A percentile compares a stretch with the other conserved stretches of the same genome.
These are phyloP conservation scores for Petrocephalus schoutedeni DNA, from an alignment of 2,797 vertebrate genomes.

Conservation along the genomic window DNA sequence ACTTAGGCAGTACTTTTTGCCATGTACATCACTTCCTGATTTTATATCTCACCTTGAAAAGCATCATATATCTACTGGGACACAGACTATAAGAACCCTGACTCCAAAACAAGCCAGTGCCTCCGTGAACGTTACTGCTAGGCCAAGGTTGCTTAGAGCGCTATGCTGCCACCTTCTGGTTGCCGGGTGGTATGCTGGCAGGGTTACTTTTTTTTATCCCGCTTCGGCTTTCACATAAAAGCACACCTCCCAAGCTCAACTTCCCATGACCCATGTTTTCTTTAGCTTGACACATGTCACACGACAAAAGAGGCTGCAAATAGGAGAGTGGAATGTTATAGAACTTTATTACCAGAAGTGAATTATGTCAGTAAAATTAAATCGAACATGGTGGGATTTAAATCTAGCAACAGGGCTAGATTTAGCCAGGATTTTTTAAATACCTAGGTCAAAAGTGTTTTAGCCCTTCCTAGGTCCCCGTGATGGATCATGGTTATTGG, in stretches of 20 bases:
- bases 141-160: not conserved
- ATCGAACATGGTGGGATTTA: too few species aligned
- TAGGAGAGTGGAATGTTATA: not conserved
- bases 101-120: not conserved
- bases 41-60: too few species aligned
- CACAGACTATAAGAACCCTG: not conserved
- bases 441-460: too few species aligned
- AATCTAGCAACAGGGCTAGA: too few species aligned
- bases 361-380: not conserved
- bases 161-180: not conserved
- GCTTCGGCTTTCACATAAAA: not conserved
- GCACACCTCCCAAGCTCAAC: not conserved
- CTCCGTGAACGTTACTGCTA: not conserved
- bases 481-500: too few species aligned
- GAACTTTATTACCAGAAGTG: not conserved
- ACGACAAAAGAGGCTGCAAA: not conserved
- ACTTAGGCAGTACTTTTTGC: not conserved
- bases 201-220: not conserved
- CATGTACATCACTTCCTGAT: too few species aligned
- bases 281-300: not conserved
- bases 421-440: too few species aligned
- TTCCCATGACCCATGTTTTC: not conserved
- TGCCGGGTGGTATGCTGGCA: not conserved
- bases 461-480: too few species aligned
- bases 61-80: too few species aligned